Evolutionary conservation across 2,888 invertebrate species (phyloP), one percentile per base, ranked within the genome.

Genomic region (Horisme vitalbata): DNA sequence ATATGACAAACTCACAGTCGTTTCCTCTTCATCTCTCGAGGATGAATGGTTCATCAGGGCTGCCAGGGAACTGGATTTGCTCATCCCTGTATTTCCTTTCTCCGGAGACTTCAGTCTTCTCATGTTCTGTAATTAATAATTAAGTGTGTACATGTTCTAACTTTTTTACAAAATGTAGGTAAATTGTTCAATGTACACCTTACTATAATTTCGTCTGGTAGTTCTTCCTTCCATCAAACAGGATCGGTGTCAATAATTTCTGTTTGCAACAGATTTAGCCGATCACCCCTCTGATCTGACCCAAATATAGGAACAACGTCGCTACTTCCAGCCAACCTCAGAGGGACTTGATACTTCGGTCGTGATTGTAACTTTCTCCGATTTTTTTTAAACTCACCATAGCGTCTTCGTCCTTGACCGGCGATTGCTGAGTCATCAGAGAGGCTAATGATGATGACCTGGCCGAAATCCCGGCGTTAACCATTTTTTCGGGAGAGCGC

Each of bases 401-500:
- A 23, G 80, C 79, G 13, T 75, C 79, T n/a, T 73, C 71, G 9
- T 83, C 80, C 36, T 75, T 74, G 3, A 56, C 51, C 0, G 83
- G 76, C 7, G 85, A 80, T 4, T 72, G 71, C 10, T 75, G 78
- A 46, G 79, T 79, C 81, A 88, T 79, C 13, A 89, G 70, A 2
- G 89, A 87, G 0, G 83, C 89, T 43, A 89, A 63, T 0, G 89
- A 92, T 54, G 71, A 88, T 39, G 77, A 90, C 49, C 68, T 81
- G 52, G 76, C 91, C 49, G 79, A 83, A 60, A 82, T 79, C 2
- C 86, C 86, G 1, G 75, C 58, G 63, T 59, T 84, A 9, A 73
- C 67, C 57, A 81, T 81, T 57, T 83, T 88, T 57, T 92, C 92
- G 0, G 92, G 90, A 12, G 92, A 87, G 21, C 88, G 87, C 49